Percentiles rank a stretch among this genome's conserved stretches.
These are phyloP conservation scores for Brachionus calyciflorus DNA, from an alignment of 1,140 invertebrate genomes.

Conservation along the genomic window DNA sequence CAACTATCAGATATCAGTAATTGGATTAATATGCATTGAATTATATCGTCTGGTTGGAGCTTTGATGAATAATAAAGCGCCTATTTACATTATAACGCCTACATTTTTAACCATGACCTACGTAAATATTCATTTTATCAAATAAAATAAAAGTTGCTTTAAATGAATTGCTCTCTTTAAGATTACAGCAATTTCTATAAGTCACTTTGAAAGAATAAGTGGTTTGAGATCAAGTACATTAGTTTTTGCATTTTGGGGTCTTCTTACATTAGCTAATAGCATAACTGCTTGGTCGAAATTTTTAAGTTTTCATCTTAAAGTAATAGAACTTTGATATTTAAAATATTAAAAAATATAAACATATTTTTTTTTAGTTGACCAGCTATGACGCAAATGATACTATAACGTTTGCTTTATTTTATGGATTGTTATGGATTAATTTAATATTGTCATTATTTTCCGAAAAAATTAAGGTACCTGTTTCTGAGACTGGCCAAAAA, in stretches of 20 bases:
- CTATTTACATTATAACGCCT: not conserved
- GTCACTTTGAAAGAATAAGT: constrained; percentile 17
- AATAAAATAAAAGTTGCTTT: not conserved
- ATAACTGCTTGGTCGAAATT: constrained; percentile 33
- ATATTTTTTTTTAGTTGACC: not conserved
- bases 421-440: not conserved
- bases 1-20: not conserved
- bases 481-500: too few species aligned
- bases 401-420: not conserved
- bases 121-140: not conserved
- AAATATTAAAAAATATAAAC: too few species aligned
- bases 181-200: not conserved
- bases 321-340: not conserved
- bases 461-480: not conserved
- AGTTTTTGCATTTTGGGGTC: constrained; percentile 14
- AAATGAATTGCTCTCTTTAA: not conserved
- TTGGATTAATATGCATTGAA: not conserved
- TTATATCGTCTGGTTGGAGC: too few species aligned
- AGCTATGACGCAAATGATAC: not conserved
- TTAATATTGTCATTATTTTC: constrained; percentile 10
- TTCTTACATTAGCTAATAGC: not conserved
- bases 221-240: constrained; percentile 41
- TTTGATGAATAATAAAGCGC: not conserved
- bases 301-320: not conserved
- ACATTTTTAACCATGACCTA: not conserved